Base-by-base conservation (phyloP, 2,797 vertebrate genomes). In the Acridotheres tristis region DNA sequence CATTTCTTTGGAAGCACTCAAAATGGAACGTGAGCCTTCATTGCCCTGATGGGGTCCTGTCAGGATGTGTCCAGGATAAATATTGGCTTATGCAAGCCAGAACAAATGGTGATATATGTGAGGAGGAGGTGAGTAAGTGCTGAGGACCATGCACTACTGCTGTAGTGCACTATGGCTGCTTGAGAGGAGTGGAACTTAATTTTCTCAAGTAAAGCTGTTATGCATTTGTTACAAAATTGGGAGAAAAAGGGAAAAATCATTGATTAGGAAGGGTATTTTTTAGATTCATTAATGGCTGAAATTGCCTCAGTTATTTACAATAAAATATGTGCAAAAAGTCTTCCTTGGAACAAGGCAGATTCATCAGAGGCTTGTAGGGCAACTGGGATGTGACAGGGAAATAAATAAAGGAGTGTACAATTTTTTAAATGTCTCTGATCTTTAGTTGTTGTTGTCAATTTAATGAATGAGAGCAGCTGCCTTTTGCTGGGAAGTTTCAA, bases 141-240 rank as follows among this genome's bases (percentile, higher is more conserved):
- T 30, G 77, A 54, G 57, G n/a, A 59, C 19, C 10, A 7, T 17
- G 19, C 10, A 27, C 19, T 63, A 13, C 25, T 32, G 3, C 13
- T 68, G 10, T 47, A n/a, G n/a, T n/a, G n/a, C n/a, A n/a, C n/a
- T n/a, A 16, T 0, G 0, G 48, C 22, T 87, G 11, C 40, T 76
- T 2, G 13, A 74, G n/a, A 55, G 7, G 23, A 75, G 27, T 26
- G 48, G 8, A 65, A 11, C 27, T 90, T 55, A 11, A 16, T 77
- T 65, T 80, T 61, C 18, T 15, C 20, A 50, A 43, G 5, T 51
- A 65, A 58, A 77, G 16, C 19, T 89, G 3, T 53, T 34, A 10
- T 8, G 8, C 7, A 16, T 76, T 73, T 89, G 12, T 66, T 73
- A 76, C 17, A 65, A 54, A 84, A 50, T 1, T 45, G 6, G 36